Percentiles rank a stretch among this genome's conserved stretches.
Evolutionary conservation across 2,113 vertebrate species (phyloP).

Genomic region (Epinephelus cyanopodus): DNA sequence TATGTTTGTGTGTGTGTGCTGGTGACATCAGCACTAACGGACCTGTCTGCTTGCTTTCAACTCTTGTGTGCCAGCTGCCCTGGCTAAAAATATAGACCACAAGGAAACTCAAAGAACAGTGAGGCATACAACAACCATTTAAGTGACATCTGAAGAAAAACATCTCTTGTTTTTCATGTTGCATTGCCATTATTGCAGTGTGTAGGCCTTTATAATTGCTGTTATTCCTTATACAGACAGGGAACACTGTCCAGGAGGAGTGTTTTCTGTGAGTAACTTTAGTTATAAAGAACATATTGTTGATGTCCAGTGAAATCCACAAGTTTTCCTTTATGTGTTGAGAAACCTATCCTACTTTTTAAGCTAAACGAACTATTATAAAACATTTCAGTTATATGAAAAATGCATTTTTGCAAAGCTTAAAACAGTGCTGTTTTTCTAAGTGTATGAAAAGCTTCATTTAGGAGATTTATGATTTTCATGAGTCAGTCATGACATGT

Average conservation of each 20-base stretch:
- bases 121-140: conserved; percentile 9
- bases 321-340: not conserved
- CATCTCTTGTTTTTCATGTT: conserved; percentile 19
- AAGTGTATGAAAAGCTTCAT: not conserved
- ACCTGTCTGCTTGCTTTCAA: conserved; percentile 37
- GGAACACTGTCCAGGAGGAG: not conserved
- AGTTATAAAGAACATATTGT: not conserved
- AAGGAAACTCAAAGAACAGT: conserved; percentile 57
- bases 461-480: not conserved
- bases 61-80: conserved; percentile 62
- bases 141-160: conserved; percentile 41
- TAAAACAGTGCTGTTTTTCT: not conserved
- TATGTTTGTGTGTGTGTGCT: not conserved
- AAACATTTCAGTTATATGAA: not conserved
- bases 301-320: not conserved
- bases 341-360: not conserved
- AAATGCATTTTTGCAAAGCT: not conserved
- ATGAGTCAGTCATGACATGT: not conserved
- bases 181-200: not conserved
- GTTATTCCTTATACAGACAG: not conserved
- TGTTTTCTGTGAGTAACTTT: not conserved
- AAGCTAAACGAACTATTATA: not conserved
- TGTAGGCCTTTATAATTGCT: not conserved
- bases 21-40: conserved; percentile 21
- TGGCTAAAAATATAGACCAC: conserved; percentile 74